Conservation (phyloP, 2,113 vertebrate species). For the Pica pica region DNA sequence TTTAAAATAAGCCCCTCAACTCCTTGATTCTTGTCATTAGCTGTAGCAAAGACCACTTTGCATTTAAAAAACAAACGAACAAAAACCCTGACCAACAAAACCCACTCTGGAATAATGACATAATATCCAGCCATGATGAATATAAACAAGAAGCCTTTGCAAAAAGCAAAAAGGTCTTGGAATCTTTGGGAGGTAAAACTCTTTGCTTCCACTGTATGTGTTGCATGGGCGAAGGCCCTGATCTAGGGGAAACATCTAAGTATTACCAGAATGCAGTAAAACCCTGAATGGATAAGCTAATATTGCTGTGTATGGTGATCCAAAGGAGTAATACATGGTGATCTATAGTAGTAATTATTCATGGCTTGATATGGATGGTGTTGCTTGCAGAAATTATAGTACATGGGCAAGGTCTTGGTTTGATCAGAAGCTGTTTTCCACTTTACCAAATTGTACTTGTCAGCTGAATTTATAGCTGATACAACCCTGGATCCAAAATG, state of each 20-base stretch:
- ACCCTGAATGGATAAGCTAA: background rate
- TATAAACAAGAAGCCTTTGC: background rate
- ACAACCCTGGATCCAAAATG: background rate
- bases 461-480: background rate
- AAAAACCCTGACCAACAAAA: background rate
- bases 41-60: background rate
- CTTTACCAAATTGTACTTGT: background rate
- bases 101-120: background rate
- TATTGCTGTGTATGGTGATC: background rate
- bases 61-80: background rate
- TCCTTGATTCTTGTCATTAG: background rate
- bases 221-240: background rate
- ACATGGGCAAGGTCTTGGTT: background rate
- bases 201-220: rapidly evolving
- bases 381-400: background rate
- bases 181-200: background rate
- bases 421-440: background rate
- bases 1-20: background rate
- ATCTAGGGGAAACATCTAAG: background rate
- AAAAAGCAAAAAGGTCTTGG: background rate
- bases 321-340: background rate
- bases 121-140: background rate
- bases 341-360: background rate
- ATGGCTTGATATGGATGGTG: background rate
- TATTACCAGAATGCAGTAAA: background rate